Base-by-base conservation (phyloP, 2,797 vertebrate species). In the Apogon talboti region DNA sequence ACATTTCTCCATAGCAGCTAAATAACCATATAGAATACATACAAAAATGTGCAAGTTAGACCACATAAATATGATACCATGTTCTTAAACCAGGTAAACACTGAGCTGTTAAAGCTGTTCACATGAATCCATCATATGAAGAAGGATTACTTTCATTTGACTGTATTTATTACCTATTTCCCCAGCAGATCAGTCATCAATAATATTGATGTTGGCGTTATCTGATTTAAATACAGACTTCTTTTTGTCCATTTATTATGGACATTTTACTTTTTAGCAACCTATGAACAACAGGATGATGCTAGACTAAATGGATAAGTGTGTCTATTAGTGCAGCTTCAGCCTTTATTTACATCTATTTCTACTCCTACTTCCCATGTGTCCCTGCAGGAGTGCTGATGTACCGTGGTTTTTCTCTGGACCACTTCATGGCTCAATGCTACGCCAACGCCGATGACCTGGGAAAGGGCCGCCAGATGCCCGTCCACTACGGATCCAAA, bases 371-470 rank as follows among this genome's bases (percentile, higher is more conserved):
- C 50, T 35, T 46, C 10, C 12, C 37, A 0, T 68, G 46, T 14
- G 14, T 7, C 33, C 35, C 49, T 33, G 8, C 73, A 98, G 97
- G 97, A 0, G 97, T 98, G 48, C 87, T 98, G 78, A 94, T 99
- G 95, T 97, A 96, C 71, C 93, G 96, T 0, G 96, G 95, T 0
- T 98, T 97, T 55, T 95, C 96, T 0, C 78, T 99, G 91, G 95
- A 98, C 4, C 59, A 92, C 3, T 99, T 99, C 82, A 99, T 99
- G 97, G 94, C 96, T 0, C 97, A 99, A 78, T 99, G 97, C 74
- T 99, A 98, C 0, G 93, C 94, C 37, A 98, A 96, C 0, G 82
- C 88, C 0, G 93, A 85, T 0, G 97, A 98, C 76, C 89, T 94
- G 0, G 94, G 95, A 49, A 98, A 98, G 53, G 97, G 97, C 0